phyloP scores from a whole-genome alignment of 92 coral and sea anemone species.

The Actinostola sp. region DNA sequence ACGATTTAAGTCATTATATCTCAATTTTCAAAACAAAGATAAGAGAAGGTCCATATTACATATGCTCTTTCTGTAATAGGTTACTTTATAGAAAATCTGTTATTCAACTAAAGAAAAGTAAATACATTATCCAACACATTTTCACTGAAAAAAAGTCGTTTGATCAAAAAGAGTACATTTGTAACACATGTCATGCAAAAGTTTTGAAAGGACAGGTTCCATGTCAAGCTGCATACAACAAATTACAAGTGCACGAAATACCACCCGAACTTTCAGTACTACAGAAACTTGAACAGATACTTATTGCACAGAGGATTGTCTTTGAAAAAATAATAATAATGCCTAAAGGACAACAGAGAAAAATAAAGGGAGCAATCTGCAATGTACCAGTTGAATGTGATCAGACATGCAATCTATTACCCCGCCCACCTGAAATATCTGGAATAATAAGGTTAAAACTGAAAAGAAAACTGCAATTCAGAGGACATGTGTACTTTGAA shows the following conservation, averaged over 20 bases:
- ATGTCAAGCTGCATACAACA: constrained; percentile 67
- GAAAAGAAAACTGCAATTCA: constrained; percentile 57
- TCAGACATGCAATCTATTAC: constrained; percentile 55
- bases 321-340: constrained; percentile 62
- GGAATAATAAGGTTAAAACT: constrained; percentile 58
- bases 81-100: constrained; percentile 45
- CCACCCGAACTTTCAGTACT: constrained; percentile 54
- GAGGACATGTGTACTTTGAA: constrained; percentile 73
- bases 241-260: constrained; percentile 55
- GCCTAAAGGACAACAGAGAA: constrained; percentile 70
- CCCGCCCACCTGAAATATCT: constrained; percentile 67
- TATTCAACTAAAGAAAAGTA: not conserved
- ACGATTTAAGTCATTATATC: constrained; percentile 28
- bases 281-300: constrained; percentile 67
- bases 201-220: constrained; percentile 54
- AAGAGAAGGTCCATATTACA: constrained; percentile 65
- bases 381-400: constrained; percentile 79
- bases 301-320: constrained; percentile 57
- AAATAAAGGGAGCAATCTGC: constrained; percentile 64
- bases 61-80: constrained; percentile 57
- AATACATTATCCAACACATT: not conserved
- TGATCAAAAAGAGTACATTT: constrained; percentile 63
- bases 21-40: constrained; percentile 40
- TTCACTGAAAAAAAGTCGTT: constrained; percentile 33
- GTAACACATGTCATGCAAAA: constrained; percentile 75